Percentiles rank a stretch among this genome's conserved stretches.
Conservation (phyloP, 1,140 invertebrate species). For the Euwallacea fornicatus region DNA sequence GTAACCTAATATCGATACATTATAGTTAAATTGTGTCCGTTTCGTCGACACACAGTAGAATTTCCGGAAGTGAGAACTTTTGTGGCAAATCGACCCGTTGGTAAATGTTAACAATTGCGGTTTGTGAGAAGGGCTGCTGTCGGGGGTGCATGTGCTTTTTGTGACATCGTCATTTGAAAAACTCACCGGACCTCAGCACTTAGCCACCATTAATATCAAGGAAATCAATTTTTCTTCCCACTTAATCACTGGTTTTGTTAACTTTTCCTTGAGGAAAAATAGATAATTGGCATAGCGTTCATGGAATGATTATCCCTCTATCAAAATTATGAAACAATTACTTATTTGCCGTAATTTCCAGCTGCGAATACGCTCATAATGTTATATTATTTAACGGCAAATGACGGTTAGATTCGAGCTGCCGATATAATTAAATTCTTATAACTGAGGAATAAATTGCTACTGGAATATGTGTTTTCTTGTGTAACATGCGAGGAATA, state of each 20-base stretch:
- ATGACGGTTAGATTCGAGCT: not conserved
- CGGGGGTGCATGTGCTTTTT: conserved; percentile 16
- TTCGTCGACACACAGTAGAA: conserved; percentile 14
- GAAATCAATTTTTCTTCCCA: too few species aligned
- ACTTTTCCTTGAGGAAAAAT: too few species aligned
- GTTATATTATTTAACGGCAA: conserved; percentile 1
- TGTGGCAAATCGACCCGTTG: conserved; percentile 21
- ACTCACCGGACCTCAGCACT: not conserved
- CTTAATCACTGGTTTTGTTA: too few species aligned
- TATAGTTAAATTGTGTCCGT: conserved; percentile 20
- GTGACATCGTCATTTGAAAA: conserved; percentile 21
- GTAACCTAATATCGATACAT: conserved; percentile 31
- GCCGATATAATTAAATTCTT: not conserved
- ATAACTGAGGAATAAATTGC: conserved; percentile 3
- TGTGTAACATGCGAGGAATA: not conserved
- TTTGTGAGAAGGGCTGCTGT: conserved; percentile 6
- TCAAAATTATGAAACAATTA: not conserved
- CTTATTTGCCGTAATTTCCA: not conserved
- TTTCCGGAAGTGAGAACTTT: conserved; percentile 31
- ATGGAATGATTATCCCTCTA: too few species aligned
- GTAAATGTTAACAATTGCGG: conserved; percentile 20
- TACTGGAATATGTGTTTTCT: conserved; percentile 2
- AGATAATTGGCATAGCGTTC: too few species aligned
- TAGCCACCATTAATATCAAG: too few species aligned
- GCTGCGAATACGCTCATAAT: not conserved